Percentiles rank a stretch among this genome's conserved stretches.
These are phyloP conservation scores for Bolborhynchus lineola DNA, from an alignment of 2,113 vertebrate species.

Conservation along the genomic window DNA sequence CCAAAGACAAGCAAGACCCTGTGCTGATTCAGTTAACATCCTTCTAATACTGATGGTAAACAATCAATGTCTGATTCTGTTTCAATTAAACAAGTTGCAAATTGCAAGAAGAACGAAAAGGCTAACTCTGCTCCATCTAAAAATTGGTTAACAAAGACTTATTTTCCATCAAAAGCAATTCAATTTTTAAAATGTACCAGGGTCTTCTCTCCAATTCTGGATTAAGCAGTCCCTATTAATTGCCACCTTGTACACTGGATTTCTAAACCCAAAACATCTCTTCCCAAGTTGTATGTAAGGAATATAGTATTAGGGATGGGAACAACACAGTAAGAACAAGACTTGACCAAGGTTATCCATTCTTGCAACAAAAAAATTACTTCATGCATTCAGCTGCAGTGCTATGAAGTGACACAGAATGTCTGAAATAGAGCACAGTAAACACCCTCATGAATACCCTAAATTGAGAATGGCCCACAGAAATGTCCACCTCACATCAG, in stretches of 20 bases:
- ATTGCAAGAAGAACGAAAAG: background rate
- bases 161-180: constrained; percentile 14
- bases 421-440: background rate
- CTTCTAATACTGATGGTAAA: background rate
- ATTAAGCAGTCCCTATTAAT: background rate
- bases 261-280: constrained; percentile 45
- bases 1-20: background rate
- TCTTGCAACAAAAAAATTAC: background rate
- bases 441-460: background rate
- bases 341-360: constrained; percentile 26
- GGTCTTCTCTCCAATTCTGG: constrained; percentile 1
- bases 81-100: background rate
- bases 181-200: background rate
- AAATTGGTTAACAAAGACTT: background rate
- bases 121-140: background rate
- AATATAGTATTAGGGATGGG: constrained; percentile 7
- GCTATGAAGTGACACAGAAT: background rate
- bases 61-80: background rate
- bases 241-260: constrained; percentile 2
- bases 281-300: background rate
- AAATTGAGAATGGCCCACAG: background rate
- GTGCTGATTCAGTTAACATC: background rate
- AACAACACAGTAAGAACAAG: constrained; percentile 9
- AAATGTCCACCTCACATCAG: background rate
- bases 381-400: background rate